These are phyloP conservation scores for Lithodes maja DNA, from an alignment of 2,888 invertebrate species.

Conservation along the genomic window DNA sequence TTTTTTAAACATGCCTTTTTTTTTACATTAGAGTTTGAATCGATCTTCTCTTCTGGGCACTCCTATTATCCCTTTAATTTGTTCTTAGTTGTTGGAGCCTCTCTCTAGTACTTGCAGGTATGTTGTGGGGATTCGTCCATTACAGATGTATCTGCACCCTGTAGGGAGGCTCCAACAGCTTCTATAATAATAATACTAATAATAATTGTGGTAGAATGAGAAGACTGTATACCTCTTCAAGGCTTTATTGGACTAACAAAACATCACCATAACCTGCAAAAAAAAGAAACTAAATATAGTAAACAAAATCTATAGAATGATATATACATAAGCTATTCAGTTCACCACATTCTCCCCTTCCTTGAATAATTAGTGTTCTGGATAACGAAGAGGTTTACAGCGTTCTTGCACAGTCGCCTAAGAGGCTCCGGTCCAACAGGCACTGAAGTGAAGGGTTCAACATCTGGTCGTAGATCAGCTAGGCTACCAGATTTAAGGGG, in stretches of 20 bases:
- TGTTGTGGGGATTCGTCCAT: too few species aligned
- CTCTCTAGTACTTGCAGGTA: too few species aligned
- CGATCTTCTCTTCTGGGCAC: too few species aligned
- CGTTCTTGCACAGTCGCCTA: neutral
- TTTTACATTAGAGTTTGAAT: too few species aligned
- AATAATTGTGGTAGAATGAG: neutral
- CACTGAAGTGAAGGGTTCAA: neutral
- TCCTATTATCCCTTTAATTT: too few species aligned
- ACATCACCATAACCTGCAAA: neutral
- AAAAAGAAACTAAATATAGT: neutral
- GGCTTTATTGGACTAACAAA: neutral
- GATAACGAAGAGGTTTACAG: neutral
- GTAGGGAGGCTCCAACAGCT: too few species aligned
- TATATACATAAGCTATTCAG: neutral
- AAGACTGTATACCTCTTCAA: neutral
- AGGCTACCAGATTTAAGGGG: neutral
- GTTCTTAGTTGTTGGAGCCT: too few species aligned
- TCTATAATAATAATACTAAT: too few species aligned
- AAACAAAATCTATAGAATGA: neutral
- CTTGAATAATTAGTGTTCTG: conserved; percentile 3
- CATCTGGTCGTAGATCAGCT: neutral
- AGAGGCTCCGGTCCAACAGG: conserved; percentile 3
- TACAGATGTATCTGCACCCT: too few species aligned
- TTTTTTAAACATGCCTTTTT: too few species aligned
- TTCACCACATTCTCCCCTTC: conserved; percentile 24